Conservation (phyloP, 1,140 invertebrate species). For the Drosophila bocki region DNA sequence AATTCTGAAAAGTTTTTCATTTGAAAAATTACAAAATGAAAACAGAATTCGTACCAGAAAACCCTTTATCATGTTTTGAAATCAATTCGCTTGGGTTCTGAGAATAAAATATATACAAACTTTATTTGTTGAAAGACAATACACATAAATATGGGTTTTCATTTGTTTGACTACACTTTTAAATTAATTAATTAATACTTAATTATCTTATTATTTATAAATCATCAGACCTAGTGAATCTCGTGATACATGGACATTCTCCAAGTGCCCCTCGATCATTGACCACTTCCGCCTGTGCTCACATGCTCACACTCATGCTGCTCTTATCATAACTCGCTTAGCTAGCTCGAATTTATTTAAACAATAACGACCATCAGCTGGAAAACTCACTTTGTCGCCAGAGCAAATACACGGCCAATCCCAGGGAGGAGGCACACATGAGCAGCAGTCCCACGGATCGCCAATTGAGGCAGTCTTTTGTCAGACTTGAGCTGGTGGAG, state of each 20-base stretch:
- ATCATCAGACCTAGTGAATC: background rate
- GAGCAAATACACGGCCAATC: constrained; percentile 64
- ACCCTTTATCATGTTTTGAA: background rate
- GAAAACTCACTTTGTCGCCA: constrained; percentile 70
- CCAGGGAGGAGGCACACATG: constrained; percentile 50
- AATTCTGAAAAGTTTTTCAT: background rate
- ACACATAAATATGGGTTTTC: background rate
- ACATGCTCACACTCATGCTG: background rate
- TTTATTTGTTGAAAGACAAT: background rate
- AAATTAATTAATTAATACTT: too few relatives aligned
- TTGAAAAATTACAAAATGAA: background rate
- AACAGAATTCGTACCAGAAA: background rate
- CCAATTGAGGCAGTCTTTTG: constrained; percentile 69
- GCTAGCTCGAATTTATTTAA: constrained; percentile 27
- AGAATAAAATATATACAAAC: background rate
- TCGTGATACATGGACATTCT: background rate
- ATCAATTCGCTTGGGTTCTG: background rate
- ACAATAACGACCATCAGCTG: constrained; percentile 34
- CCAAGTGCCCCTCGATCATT: constrained; percentile 8
- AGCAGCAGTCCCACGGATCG: constrained; percentile 53
- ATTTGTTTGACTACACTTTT: background rate
- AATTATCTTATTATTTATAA: too few relatives aligned
- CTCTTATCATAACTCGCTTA: constrained; percentile 41
- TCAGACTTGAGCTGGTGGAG: constrained; percentile 4
- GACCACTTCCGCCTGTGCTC: constrained; percentile 27